Percentiles rank a stretch among this genome's conserved stretches.
phyloP scores from a whole-genome alignment of 2,797 vertebrate species.

The Columba guinea region DNA sequence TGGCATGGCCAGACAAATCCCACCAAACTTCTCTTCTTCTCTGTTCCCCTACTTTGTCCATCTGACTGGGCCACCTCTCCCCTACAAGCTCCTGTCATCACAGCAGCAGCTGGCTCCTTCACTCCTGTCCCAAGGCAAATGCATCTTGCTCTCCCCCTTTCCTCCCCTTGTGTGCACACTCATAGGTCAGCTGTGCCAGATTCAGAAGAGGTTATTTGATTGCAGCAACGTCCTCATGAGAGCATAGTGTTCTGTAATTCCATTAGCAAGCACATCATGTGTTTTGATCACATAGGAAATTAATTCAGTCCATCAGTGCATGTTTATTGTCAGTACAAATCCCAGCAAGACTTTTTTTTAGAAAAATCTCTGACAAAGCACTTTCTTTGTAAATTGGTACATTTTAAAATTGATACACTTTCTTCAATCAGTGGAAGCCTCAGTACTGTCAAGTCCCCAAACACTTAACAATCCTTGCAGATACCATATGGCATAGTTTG shows the following conservation, averaged over 20 bases:
- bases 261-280: constrained; percentile 28
- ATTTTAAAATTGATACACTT: not conserved
- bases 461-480: not conserved
- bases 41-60: not conserved
- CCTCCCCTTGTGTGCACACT: not conserved
- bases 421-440: not conserved
- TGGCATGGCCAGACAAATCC: not conserved
- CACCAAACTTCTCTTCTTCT: not conserved
- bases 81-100: not conserved
- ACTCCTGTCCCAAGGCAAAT: not conserved
- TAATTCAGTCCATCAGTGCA: not conserved
- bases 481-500: not conserved
- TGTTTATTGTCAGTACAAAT: constrained; percentile 20
- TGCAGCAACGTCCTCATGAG: not conserved
- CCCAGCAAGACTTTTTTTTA: not conserved
- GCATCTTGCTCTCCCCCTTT: not conserved
- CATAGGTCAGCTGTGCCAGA: not conserved
- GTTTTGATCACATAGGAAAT: constrained; percentile 44
- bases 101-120: not conserved
- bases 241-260: constrained; percentile 26
- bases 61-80: not conserved
- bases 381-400: not conserved
- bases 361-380: not conserved
- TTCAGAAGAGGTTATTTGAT: not conserved
- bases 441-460: not conserved